Evolutionary conservation across 2,113 vertebrate species (phyloP).

Genomic region (Todiramphus chloris): DNA sequence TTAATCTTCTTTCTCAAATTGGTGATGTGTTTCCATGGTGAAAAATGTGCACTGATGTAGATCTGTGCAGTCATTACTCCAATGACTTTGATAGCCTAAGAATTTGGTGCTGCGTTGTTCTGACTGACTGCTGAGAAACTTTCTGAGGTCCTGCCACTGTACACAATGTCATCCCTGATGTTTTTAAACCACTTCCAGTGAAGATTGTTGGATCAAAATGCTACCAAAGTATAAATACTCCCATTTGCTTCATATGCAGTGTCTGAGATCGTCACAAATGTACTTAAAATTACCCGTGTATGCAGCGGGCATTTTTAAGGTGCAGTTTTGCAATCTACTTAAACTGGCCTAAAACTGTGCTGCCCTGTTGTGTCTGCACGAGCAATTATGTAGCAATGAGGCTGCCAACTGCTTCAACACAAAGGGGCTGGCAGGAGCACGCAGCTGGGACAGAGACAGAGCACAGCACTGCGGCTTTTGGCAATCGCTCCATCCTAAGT

Average conservation of each 20-base stretch:
- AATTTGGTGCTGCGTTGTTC: background rate
- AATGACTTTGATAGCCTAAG: background rate
- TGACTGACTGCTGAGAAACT: background rate
- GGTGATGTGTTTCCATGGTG: background rate
- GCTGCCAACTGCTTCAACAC: background rate
- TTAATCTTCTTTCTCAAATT: background rate
- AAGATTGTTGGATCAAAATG: background rate
- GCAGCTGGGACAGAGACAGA: background rate
- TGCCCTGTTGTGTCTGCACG: background rate
- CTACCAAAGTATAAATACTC: background rate
- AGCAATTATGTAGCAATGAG: background rate
- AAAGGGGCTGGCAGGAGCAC: background rate
- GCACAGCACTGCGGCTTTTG: background rate
- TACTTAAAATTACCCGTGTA: background rate
- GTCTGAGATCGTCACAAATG: background rate
- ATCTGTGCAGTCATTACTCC: background rate
- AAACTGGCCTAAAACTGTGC: background rate
- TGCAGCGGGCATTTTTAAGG: constrained; percentile 10
- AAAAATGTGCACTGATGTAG: background rate
- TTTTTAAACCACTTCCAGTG: background rate
- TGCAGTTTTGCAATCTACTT: background rate
- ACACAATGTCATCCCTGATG: background rate
- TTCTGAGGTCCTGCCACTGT: background rate
- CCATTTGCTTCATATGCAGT: background rate
- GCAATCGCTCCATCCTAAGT: background rate